Evolutionary conservation across 2,113 vertebrate species (phyloP).

Genomic region (Chaenocephalus aceratus): DNA sequence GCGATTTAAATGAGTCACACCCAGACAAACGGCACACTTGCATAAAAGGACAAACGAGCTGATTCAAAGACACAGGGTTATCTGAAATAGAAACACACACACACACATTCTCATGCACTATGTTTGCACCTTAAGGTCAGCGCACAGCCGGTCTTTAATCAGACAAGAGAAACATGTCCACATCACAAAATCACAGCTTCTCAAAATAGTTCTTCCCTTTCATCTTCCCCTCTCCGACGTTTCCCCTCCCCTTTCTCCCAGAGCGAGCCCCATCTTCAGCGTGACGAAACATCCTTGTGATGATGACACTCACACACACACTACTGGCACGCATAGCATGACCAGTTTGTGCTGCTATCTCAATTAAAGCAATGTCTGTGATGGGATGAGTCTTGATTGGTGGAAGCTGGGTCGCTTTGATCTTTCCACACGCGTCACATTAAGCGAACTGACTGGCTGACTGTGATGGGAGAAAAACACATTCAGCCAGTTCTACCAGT

Average conservation of each 20-base stretch:
- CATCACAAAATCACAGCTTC: constrained; percentile 65
- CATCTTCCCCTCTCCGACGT: constrained; percentile 44
- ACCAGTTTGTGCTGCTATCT: constrained; percentile 39
- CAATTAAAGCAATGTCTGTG: constrained; percentile 44
- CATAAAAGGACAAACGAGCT: constrained; percentile 32
- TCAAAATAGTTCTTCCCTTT: constrained; percentile 64
- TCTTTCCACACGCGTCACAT: constrained; percentile 45
- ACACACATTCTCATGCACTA: accelerated
- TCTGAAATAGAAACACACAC: constrained; percentile 22
- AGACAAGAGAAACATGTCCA: constrained; percentile 63
- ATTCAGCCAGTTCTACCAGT: neutral
- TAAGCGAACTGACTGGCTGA: constrained; percentile 25
- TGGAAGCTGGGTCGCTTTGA: constrained; percentile 63
- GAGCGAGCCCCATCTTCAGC: constrained; percentile 9
- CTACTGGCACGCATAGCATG: constrained; percentile 11
- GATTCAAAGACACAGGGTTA: constrained; percentile 39
- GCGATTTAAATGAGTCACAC: constrained; percentile 53
- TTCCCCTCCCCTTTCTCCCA: constrained; percentile 43
- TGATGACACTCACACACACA: constrained; percentile 7
- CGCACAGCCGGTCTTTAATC: constrained; percentile 55
- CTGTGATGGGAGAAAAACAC: neutral
- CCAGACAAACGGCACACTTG: constrained; percentile 17
- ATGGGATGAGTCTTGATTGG: constrained; percentile 59
- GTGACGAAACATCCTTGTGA: constrained; percentile 63
- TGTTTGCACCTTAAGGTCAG: constrained; percentile 61